phyloP scores from a whole-genome alignment of 2,113 vertebrate species.

The Macaca fascicularis region T2T-MFA8v1.1 NC_088386.1:73081001-73081500 shows the following conservation, averaged over 20 bases:
- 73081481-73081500: constrained; percentile 52
- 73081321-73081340: constrained; percentile 22
- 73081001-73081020: not conserved
- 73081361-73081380: constrained; percentile 37
- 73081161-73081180: constrained; percentile 42
- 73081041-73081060: constrained; percentile 61
- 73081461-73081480: constrained; percentile 28
- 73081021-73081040: not conserved
- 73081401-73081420: constrained; percentile 43
- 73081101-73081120: constrained; percentile 67
- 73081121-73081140: constrained; percentile 43
- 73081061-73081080: constrained; percentile 62
- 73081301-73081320: constrained; percentile 31
- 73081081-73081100: constrained; percentile 61
- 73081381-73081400: constrained; percentile 42
- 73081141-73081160: constrained; percentile 58
- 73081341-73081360: constrained; percentile 50
- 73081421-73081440: constrained; percentile 71
- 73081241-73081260: constrained; percentile 40
- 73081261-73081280: constrained; percentile 26
- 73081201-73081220: constrained; percentile 40
- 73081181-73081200: constrained; percentile 54
- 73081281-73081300: constrained; percentile 45
- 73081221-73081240: constrained; percentile 35
- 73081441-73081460: not conserved